These are phyloP conservation scores for Phylloscopus collybita DNA, from an alignment of 2,797 vertebrate genomes.

Conservation along the genomic window DNA sequence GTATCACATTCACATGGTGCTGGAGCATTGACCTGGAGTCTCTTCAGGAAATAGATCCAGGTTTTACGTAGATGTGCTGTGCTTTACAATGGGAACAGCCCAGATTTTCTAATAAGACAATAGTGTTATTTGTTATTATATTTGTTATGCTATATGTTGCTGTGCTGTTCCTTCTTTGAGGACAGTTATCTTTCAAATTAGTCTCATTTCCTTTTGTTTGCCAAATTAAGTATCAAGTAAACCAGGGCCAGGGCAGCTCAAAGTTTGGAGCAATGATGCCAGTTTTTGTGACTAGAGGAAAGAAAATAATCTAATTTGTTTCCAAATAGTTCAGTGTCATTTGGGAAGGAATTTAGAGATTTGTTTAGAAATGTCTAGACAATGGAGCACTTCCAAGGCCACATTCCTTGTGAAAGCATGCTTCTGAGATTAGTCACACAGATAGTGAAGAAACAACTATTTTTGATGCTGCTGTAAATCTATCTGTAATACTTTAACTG, in stretches of 20 bases:
- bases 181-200: slow-evolving; percentile 44
- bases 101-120: not conserved
- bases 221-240: not conserved
- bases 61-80: not conserved
- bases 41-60: slow-evolving; percentile 38
- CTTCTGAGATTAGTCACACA: slow-evolving; percentile 33
- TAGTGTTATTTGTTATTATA: not conserved
- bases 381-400: not conserved
- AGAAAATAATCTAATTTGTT: not conserved
- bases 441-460: not conserved
- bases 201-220: slow-evolving; percentile 55
- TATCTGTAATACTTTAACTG: not conserved
- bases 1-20: slow-evolving; percentile 51
- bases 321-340: not conserved
- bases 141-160: not conserved
- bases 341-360: not conserved
- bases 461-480: not conserved
- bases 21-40: slow-evolving; percentile 34
- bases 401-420: slow-evolving; percentile 2
- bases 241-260: not conserved
- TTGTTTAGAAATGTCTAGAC: not conserved
- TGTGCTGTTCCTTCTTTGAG: not conserved
- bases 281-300: not conserved
- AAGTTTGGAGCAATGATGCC: slow-evolving; percentile 8
- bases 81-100: not conserved